Evolutionary conservation across 2,113 vertebrate species (phyloP), one percentile per base, ranked within the genome.

Genomic region (Dissostichus mawsoni): DNA sequence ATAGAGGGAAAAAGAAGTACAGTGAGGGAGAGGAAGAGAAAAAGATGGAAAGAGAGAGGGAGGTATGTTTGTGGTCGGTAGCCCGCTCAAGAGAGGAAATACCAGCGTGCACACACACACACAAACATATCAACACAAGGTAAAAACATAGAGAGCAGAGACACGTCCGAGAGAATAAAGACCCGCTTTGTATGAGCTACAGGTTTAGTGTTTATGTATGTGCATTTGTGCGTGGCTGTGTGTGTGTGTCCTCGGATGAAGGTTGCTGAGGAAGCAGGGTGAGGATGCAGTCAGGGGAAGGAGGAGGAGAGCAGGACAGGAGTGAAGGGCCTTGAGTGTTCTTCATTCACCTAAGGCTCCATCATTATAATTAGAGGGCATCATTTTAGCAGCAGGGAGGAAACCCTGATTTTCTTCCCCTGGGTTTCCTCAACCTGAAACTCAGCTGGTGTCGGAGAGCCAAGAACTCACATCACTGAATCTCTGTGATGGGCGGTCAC

Each of bases 1-100:
- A 86, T 48, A 55, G 74, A 69, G 70, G 74, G 29, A 63, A 87
- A 89, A 81, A 74, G 69, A 77, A 69, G 83, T 82, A 81, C 80
- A 87, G 87, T 72, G 77, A 90, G 80, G 57, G 85, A 90, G 87
- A 89, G 90, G 86, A 88, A 94, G 88, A 91, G 90, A 88, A 81
- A 86, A 84, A 83, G 90, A 90, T 81, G 91, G 90, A 91, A 88
- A 90, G 90, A 74, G 80, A 93, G 93, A 93, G 91, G 76, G 83
- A 92, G 87, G 85, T 93, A 94, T 95, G 93, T 95, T 96, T 95
- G 94, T 94, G 95, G 95, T 96, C 92, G 95, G 90, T 90, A 93
- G 88, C 85, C 82, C 82, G 86, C 89, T 88, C 80, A 82, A 86
- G 85, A 87, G 87, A 93, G 94, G 91, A 94, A 94, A 93, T 93